A percentile compares a stretch with the other conserved stretches of the same genome.
Evolutionary conservation across 2,113 vertebrate genomes (phyloP).

Genomic region (Turnix velox): DNA sequence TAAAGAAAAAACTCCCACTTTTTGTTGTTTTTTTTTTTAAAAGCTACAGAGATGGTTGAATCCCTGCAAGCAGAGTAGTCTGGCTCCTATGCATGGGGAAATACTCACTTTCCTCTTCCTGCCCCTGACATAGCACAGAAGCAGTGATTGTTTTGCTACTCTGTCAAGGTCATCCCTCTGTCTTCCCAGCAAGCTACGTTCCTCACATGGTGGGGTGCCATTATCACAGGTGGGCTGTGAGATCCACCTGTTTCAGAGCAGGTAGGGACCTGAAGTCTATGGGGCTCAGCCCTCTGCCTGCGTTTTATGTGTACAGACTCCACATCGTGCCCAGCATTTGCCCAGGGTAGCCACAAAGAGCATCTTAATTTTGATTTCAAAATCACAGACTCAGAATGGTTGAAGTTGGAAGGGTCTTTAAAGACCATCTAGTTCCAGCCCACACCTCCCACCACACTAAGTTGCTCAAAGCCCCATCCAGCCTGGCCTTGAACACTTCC

Average conservation of each 20-base stretch:
- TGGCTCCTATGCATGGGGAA: fast-evolving
- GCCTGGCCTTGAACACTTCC: too few species aligned
- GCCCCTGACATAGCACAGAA: neutral
- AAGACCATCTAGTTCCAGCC: too few species aligned
- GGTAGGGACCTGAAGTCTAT: neutral
- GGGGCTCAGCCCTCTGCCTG: neutral
- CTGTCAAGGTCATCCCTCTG: neutral
- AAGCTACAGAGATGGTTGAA: neutral
- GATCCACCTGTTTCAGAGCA: neutral
- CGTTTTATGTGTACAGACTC: neutral
- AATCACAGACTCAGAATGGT: neutral
- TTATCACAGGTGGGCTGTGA: fast-evolving
- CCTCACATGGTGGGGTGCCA: fast-evolving
- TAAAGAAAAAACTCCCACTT: neutral
- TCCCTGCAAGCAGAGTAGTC: neutral
- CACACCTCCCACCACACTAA: too few species aligned
- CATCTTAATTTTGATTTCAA: neutral
- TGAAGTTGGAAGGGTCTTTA: too few species aligned
- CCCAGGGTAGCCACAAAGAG: neutral
- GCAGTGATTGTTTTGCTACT: neutral
- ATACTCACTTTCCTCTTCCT: neutral
- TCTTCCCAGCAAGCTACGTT: neutral
- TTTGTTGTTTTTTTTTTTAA: neutral
- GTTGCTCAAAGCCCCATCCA: too few species aligned
- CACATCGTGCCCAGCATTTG: neutral